phyloP scores from a whole-genome alignment of 2,113 vertebrate species.

The Eretmochelys imbricata region DNA sequence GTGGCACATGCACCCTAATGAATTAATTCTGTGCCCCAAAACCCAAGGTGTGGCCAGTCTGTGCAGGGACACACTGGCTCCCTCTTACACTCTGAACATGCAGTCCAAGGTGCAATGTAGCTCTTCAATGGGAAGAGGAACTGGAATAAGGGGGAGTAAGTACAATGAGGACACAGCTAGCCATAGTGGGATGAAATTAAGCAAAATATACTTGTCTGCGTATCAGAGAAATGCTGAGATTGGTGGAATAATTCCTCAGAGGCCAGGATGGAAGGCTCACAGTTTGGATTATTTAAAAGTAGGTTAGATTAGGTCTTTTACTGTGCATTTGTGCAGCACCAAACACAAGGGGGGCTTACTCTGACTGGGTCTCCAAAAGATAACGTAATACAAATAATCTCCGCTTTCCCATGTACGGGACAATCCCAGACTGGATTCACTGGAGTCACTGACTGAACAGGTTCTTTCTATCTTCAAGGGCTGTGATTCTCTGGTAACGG shows the following conservation, averaged over 20 bases:
- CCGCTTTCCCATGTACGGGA: no score
- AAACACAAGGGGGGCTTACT: neutral
- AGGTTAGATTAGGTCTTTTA: neutral
- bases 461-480: neutral
- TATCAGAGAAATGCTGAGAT: neutral
- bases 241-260: neutral
- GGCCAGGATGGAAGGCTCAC: accelerated
- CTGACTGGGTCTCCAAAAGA: neutral
- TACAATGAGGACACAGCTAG: neutral
- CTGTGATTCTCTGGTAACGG: neutral
- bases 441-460: neutral
- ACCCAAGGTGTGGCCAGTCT: neutral
- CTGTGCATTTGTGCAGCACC: neutral
- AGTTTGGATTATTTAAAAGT: neutral
- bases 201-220: accelerated
- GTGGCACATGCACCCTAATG: neutral
- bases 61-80: neutral
- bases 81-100: neutral
- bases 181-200: no score
- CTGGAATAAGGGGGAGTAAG: neutral
- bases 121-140: neutral
- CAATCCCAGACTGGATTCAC: neutral
- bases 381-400: neutral
- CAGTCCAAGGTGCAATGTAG: neutral
- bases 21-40: neutral